These are phyloP conservation scores for Caenorhabditis sp. DNA, from an alignment of 2,888 invertebrate genomes.

Conservation along the genomic window DNA sequence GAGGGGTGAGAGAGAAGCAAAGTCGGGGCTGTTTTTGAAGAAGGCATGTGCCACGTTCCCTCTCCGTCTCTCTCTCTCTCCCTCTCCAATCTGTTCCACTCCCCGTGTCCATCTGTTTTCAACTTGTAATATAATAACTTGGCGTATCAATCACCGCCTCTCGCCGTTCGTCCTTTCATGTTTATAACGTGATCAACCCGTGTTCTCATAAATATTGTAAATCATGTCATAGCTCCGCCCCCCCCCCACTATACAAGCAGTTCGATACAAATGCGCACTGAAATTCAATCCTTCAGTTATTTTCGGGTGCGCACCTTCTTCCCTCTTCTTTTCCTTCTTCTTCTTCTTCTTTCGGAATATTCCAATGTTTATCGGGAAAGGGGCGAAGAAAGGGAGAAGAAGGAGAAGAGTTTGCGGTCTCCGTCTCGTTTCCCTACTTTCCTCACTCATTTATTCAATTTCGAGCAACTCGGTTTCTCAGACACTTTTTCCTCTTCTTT, in stretches of 20 bases:
- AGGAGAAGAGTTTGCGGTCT: background rate
- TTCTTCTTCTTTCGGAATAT: background rate
- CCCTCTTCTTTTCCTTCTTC: constrained; percentile 6
- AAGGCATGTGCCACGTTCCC: background rate
- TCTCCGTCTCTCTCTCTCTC: background rate
- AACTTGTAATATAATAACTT: constrained; percentile 32
- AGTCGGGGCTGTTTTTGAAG: constrained; percentile 8
- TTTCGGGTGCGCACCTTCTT: constrained; percentile 29
- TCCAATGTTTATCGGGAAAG: constrained; percentile 4
- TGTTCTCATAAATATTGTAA: no score
- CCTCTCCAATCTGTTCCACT: background rate
- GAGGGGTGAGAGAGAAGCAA: background rate
- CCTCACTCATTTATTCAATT: constrained; percentile 44
- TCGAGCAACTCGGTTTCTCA: constrained; percentile 1
- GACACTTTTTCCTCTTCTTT: constrained; percentile 10
- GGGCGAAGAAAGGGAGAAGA: background rate
- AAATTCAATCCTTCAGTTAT: constrained; percentile 36
- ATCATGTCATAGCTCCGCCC: no score
- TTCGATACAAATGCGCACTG: constrained; percentile 19
- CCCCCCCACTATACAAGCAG: constrained; percentile 12
- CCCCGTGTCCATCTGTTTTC: background rate
- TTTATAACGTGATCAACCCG: background rate
- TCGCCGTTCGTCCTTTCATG: no score
- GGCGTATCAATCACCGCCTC: constrained; percentile 2
- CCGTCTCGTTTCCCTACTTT: background rate